Percentiles rank a stretch among this genome's conserved stretches.
These are phyloP conservation scores for Stegophylla sp. DNA, from an alignment of 2,888 invertebrate genomes.

Conservation along the genomic window DNA sequence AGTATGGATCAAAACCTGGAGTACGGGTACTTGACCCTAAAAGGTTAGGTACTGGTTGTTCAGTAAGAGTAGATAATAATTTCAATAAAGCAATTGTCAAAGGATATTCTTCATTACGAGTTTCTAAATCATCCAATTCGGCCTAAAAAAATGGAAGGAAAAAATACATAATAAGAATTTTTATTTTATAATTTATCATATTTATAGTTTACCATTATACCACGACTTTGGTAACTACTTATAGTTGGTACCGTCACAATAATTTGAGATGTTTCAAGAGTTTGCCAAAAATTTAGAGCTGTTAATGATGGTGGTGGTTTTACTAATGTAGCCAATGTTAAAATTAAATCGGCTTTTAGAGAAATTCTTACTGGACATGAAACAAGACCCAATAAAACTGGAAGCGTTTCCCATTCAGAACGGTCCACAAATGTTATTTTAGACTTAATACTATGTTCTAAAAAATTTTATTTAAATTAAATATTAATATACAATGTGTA, in stretches of 20 bases:
- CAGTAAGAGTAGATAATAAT: conserved; percentile 77
- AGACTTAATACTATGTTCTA: conserved; percentile 77
- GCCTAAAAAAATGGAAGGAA: conserved; percentile 67
- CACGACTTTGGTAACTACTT: conserved; percentile 71
- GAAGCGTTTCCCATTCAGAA: conserved; percentile 84
- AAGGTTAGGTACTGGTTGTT: conserved; percentile 75
- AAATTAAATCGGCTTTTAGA: conserved; percentile 84
- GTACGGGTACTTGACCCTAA: conserved; percentile 82
- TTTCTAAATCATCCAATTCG: conserved; percentile 91
- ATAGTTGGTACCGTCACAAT: conserved; percentile 74
- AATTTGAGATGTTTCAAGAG: conserved; percentile 81
- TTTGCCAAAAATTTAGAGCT: conserved; percentile 84
- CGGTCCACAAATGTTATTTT: conserved; percentile 85
- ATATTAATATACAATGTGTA: not conserved
- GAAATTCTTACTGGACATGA: conserved; percentile 85
- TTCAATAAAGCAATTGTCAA: conserved; percentile 82
- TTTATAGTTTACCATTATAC: conserved; percentile 60
- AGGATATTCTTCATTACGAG: conserved; percentile 87
- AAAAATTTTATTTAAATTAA: conserved; percentile 48
- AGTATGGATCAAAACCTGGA: conserved; percentile 88
- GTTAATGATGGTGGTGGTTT: conserved; percentile 72
- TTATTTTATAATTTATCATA: not conserved
- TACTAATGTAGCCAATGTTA: conserved; percentile 80
- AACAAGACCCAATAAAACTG: conserved; percentile 80
- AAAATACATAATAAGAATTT: not conserved